These are phyloP conservation scores for Channa argus DNA, from an alignment of 2,113 vertebrate species.

Conservation along the genomic window DNA sequence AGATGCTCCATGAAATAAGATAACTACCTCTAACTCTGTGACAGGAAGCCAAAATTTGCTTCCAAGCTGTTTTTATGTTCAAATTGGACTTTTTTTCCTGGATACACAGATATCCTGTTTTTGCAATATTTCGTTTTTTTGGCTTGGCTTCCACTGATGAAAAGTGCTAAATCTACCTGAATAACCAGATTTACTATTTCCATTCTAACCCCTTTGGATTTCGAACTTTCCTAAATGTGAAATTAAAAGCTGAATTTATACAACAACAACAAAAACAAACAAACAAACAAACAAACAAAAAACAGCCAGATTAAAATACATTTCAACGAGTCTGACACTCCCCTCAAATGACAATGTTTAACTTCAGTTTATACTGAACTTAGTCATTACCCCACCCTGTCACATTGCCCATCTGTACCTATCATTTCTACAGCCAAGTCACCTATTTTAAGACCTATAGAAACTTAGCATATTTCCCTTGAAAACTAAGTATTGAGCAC, in stretches of 20 bases:
- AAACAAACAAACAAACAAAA: constrained; percentile 12
- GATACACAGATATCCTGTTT: constrained; percentile 28
- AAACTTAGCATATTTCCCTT: constrained; percentile 30
- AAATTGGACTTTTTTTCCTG: neutral
- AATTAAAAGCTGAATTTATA: constrained; percentile 6
- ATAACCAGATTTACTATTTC: constrained; percentile 24
- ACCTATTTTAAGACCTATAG: constrained; percentile 58
- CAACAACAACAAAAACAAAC: constrained; percentile 26
- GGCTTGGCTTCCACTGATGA: constrained; percentile 12
- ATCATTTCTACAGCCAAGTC: constrained; percentile 40
- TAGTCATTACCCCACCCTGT: constrained; percentile 70
- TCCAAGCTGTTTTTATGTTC: constrained; percentile 22
- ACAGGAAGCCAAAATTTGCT: constrained; percentile 18
- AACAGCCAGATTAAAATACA: constrained; percentile 46
- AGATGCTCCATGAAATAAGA: neutral
- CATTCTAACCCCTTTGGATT: constrained; percentile 11
- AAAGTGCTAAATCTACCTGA: constrained; percentile 5
- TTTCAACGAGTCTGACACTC: constrained; percentile 56
- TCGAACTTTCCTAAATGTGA: constrained; percentile 10
- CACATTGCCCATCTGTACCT: constrained; percentile 54
- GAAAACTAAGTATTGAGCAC: constrained; percentile 25
- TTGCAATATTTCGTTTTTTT: constrained; percentile 36
- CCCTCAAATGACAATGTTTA: constrained; percentile 74
- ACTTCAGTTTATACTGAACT: constrained; percentile 56
- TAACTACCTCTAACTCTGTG: neutral